Percentiles rank a stretch among this genome's conserved stretches.
Conservation (phyloP, 2,113 vertebrate genomes). For the Ciconia boyciana region DNA sequence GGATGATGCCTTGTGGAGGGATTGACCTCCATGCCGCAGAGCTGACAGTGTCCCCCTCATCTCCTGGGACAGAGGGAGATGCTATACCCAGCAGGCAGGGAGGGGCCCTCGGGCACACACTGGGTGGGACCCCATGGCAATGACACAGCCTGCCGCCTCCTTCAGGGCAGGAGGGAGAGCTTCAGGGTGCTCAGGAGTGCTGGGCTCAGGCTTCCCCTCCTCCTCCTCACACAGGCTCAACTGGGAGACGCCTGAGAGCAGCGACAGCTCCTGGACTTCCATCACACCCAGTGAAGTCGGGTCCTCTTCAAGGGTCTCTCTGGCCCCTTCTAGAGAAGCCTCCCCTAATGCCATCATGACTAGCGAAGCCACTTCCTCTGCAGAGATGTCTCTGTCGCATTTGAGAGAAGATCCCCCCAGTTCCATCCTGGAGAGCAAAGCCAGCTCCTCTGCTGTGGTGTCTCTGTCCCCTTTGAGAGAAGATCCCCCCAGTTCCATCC, state of each 20-base stretch:
- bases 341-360: too few species aligned
- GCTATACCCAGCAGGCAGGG: neutral
- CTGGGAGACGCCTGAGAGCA: rapidly evolving
- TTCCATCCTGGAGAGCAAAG: too few species aligned
- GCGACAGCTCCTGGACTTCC: too few species aligned
- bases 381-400: too few species aligned
- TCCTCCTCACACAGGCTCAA: neutral
- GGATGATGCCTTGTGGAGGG: neutral
- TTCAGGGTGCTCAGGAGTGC: rapidly evolving
- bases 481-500: too few species aligned
- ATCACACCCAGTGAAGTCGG: rapidly evolving
- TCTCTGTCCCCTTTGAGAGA: too few species aligned
- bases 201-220: neutral
- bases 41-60: neutral
- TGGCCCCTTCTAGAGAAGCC: neutral
- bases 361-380: neutral
- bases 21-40: neutral
- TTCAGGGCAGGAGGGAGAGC: neutral
- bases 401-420: too few species aligned
- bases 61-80: neutral
- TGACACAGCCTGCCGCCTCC: neutral
- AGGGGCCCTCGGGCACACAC: neutral
- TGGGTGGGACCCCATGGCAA: neutral
- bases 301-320: too few species aligned
- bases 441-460: too few species aligned